Evolutionary conservation across 2,113 vertebrate species (phyloP), one percentile per base, ranked within the genome.

Genomic region (Odontesthes bonariensis): DNA sequence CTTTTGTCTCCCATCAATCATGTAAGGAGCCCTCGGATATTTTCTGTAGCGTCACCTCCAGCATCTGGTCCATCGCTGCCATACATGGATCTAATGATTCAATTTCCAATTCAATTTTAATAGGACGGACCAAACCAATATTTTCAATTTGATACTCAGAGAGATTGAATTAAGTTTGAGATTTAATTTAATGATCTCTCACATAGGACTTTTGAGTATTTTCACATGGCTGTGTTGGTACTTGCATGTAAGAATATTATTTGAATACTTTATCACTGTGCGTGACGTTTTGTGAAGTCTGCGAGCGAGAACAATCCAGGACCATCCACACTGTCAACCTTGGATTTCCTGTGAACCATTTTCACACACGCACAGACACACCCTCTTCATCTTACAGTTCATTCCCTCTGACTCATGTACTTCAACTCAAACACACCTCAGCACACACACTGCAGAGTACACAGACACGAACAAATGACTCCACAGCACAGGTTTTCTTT

Each of bases 401-500:
- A 69, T 59, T 65, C 20, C 40, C n/a, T 42, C 20, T 42, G 35
- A 67, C 20, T 67, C 51, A 66, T 47, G 32, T 51, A 54, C 49
- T 67, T 54, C n/a, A 67, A 5, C 51, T 67, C 51, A 20, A 53
- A 31, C 56, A 38, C 65, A 54, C 53, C 46, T 67, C 54, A 77
- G 81, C 63, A 67, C 23, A 71, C 44, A 23, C 33, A 33, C 63
- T 33, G 23, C 38, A 62, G 57, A 65, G 47, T 31, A n/a, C 53
- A 64, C 59, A 53, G 10, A 52, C 1, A 55, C 46, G 62, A 63
- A 61, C 35, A 64, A 52, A 73, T 8, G 17, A 70, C 17, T 58
- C n/a, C 44, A 59, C 42, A 8, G 7, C 47, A 54, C 62, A 57
- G 46, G 73, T 78, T 42, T 51, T 71, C 47, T 71, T 77, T 82